A percentile compares a stretch with the other conserved stretches of the same genome.
Evolutionary conservation across 1,140 invertebrate species (phyloP).

Genomic region (Periplaneta americana): DNA sequence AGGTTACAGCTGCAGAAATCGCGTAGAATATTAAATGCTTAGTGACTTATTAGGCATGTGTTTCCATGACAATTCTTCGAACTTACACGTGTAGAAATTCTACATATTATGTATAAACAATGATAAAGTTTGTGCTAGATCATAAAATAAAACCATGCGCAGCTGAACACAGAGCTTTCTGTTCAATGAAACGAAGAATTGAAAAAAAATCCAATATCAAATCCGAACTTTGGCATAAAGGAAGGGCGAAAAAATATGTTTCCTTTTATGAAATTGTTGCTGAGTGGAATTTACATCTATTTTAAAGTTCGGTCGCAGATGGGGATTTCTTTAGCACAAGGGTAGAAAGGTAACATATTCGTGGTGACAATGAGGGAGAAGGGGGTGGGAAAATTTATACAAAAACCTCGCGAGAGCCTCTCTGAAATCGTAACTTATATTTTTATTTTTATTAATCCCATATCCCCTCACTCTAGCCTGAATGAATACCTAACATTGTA

Average conservation of each 20-base stretch:
- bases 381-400: not conserved
- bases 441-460: not conserved
- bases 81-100: too few species aligned
- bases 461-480: not conserved
- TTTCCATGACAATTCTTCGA: too few species aligned
- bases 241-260: not conserved
- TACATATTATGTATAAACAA: too few species aligned
- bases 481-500: not conserved
- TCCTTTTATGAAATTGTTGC: not conserved
- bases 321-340: not conserved
- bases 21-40: too few species aligned
- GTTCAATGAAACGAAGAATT: not conserved
- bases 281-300: not conserved
- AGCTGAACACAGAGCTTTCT: not conserved
- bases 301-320: not conserved
- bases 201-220: not conserved
- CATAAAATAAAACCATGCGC: not conserved
- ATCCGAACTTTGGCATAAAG: not conserved
- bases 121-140: not conserved
- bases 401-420: not conserved
- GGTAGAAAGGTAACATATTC: not conserved
- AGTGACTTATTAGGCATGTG: too few species aligned
- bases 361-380: not conserved
- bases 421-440: not conserved
- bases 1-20: too few species aligned